Percentiles rank a stretch among this genome's conserved stretches.
Evolutionary conservation across 2,888 invertebrate species (phyloP).

Genomic region (Hyposoter dolosus): DNA sequence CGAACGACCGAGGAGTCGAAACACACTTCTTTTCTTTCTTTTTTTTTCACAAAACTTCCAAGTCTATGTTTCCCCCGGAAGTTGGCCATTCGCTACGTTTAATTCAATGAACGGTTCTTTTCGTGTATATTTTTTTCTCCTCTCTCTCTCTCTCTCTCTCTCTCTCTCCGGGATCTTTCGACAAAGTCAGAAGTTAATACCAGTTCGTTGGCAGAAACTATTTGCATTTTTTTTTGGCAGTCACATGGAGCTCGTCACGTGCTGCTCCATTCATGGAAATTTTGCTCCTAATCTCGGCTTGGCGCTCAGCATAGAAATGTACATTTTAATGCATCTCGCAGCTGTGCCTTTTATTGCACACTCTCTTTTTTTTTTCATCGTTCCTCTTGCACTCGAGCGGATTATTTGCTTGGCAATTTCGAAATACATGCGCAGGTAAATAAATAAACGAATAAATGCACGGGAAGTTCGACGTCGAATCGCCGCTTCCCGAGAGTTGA

Average conservation of each 20-base stretch:
- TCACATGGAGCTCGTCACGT: slow-evolving; percentile 71
- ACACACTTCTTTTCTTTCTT: slow-evolving; percentile 45
- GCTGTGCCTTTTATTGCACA: slow-evolving; percentile 34
- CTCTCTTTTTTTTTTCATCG: slow-evolving; percentile 55
- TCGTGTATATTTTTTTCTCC: neutral
- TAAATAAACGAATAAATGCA: neutral
- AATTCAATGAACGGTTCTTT: slow-evolving; percentile 59
- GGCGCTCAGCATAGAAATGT: slow-evolving; percentile 31
- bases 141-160: slow-evolving; percentile 9
- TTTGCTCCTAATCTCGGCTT: slow-evolving; percentile 65
- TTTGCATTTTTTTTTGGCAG: slow-evolving; percentile 41
- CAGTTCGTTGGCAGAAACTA: slow-evolving; percentile 26
- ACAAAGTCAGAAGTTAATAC: slow-evolving; percentile 19
- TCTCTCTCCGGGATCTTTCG: neutral
- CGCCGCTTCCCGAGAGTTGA: neutral
- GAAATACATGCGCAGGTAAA: neutral
- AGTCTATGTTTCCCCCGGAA: slow-evolving; percentile 64
- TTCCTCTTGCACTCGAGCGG: slow-evolving; percentile 7
- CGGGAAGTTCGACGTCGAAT: neutral
- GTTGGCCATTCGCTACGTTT: slow-evolving; percentile 65
- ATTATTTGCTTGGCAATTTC: slow-evolving; percentile 21
- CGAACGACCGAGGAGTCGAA: slow-evolving; percentile 18
- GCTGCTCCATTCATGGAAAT: slow-evolving; percentile 71
- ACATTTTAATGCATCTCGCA: slow-evolving; percentile 41
- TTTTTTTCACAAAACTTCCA: slow-evolving; percentile 48